Evolutionary conservation across 2,797 vertebrate species (phyloP).

Genomic region (Microhierax caerulescens): DNA sequence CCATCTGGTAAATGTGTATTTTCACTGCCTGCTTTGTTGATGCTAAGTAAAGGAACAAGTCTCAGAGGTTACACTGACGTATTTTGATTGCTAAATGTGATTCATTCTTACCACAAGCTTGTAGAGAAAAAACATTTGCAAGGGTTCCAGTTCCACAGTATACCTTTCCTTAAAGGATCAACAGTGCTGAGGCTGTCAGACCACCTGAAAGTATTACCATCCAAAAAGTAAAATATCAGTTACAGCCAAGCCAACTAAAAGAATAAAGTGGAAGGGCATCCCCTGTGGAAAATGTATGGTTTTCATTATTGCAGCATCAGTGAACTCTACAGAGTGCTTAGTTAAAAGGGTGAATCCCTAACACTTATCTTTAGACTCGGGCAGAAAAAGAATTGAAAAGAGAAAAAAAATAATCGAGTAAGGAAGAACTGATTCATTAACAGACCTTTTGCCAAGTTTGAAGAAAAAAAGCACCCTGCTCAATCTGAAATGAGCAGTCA

Average conservation of each 20-base stretch:
- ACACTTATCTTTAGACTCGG: neutral
- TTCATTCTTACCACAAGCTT: neutral
- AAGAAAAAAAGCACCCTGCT: neutral
- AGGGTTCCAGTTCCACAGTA: neutral
- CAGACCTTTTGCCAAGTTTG: neutral
- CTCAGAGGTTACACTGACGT: constrained; percentile 6
- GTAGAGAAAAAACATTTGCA: neutral
- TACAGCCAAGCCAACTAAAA: neutral
- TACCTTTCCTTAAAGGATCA: neutral
- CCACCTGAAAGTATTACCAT: neutral
- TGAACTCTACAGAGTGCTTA: neutral
- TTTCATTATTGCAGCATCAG: neutral
- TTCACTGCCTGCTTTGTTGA: neutral
- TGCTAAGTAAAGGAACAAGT: neutral
- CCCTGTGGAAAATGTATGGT: neutral
- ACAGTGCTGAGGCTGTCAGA: neutral
- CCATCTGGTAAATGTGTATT: neutral
- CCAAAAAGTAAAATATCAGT: neutral
- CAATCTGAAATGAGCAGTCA: neutral
- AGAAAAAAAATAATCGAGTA: neutral
- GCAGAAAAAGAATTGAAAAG: neutral
- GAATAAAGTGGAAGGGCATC: neutral
- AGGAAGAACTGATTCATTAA: neutral
- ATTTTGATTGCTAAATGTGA: constrained; percentile 17
- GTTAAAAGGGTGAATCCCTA: neutral